phyloP scores from a whole-genome alignment of 2,113 vertebrate species.

The Indri indri region DNA sequence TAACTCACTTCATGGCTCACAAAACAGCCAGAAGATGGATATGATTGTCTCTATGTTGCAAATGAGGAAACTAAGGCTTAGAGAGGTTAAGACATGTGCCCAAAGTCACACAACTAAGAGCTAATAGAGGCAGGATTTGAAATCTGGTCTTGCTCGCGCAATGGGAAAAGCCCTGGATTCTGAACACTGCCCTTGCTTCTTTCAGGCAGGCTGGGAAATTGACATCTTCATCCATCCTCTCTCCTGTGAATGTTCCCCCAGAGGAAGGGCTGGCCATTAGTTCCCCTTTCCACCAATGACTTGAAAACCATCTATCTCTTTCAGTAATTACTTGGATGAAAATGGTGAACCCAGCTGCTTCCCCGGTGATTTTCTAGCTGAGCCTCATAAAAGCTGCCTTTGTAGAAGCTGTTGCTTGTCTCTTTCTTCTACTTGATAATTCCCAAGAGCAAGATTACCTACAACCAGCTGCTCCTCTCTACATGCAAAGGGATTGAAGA shows the following conservation, averaged over 20 bases:
- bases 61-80: neutral
- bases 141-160: neutral
- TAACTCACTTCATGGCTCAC: neutral
- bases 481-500: constrained; percentile 46
- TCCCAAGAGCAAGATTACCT: constrained; percentile 79
- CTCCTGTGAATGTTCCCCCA: constrained; percentile 47
- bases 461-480: constrained; percentile 72
- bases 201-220: constrained; percentile 35
- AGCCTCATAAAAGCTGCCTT: constrained; percentile 65
- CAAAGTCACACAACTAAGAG: neutral
- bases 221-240: constrained; percentile 68
- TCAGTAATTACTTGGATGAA: constrained; percentile 75
- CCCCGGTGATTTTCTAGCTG: constrained; percentile 64
- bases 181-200: neutral
- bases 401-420: constrained; percentile 62
- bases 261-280: constrained; percentile 66
- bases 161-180: neutral
- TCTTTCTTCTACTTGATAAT: constrained; percentile 68
- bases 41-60: neutral
- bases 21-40: neutral
- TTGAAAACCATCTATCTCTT: constrained; percentile 73
- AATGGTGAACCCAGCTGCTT: constrained; percentile 76
- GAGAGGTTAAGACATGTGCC: neutral
- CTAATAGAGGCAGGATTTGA: neutral
- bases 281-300: constrained; percentile 54